Base-by-base conservation (phyloP, 2,888 invertebrate species). In the Crepidodera aurea region DNA sequence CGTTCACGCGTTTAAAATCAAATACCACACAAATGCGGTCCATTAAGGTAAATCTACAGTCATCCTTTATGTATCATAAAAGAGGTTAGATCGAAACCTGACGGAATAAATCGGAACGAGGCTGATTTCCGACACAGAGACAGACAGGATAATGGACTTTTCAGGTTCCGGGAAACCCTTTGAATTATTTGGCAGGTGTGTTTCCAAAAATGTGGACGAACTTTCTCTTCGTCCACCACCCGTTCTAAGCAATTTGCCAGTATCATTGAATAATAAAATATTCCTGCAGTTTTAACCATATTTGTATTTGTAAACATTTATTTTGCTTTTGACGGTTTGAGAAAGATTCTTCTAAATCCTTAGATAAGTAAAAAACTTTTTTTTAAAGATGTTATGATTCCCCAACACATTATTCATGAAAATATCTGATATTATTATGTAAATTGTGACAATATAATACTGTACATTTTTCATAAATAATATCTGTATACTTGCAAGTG, bases 121-220 rank as follows among this genome's bases (percentile, higher is more conserved):
- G 16, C 42, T 34, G 56, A 48, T 57, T 57, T 48, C 27, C 56
- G 56, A 48, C 56, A 57, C 25, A 39, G 48, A 18, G 44, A 50
- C 16, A 56, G 42, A 37, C 44, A 50, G 51, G 53, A 51, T 67
- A 67, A 67, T 67, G 67, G 67, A 65, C 58, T 67, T 65, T 65
- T 54, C 67, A 54, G 37, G 64, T 63, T 57, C 37, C 51, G 51
- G 37, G 48, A 44, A 44, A 62, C 54, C 27, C 42, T 34, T 60
- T 66, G 62, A 68, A 68, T 66, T 64, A 64, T 68, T 68, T 51
- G 60, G 40, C 50, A 59, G 62, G 62, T 62, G 54, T 59, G 46
- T 44, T 27, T 40, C 29, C 18, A 37, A 53, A 55, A 65, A 65
- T 55, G 54, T 48, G 42, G 48, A 59, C 53, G 62, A 60, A 51